Evolutionary conservation across 2,797 vertebrate species (phyloP).

Genomic region (Triplophysa bombifrons): DNA sequence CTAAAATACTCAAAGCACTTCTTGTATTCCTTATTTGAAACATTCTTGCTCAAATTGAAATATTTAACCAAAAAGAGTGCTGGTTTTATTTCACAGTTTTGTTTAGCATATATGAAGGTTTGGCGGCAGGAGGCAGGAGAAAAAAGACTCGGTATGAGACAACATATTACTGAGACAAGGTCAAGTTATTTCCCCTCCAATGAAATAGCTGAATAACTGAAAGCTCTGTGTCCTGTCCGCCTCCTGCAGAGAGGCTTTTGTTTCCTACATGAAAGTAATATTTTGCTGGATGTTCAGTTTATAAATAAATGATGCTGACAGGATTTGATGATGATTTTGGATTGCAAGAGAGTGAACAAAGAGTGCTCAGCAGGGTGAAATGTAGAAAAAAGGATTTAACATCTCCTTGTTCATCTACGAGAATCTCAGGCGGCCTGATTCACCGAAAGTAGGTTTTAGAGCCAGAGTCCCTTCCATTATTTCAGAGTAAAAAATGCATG

Average conservation of each 20-base stretch:
- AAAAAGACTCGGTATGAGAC: slow-evolving; percentile 64
- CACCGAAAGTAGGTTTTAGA: slow-evolving; percentile 47
- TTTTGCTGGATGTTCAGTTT: slow-evolving; percentile 45
- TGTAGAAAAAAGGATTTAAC: slow-evolving; percentile 1
- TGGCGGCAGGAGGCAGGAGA: slow-evolving; percentile 48
- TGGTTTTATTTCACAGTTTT: background rate
- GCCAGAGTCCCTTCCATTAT: background rate
- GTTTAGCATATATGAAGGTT: background rate
- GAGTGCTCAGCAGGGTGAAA: background rate
- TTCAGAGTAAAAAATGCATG: slow-evolving; percentile 19
- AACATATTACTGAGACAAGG: slow-evolving; percentile 63
- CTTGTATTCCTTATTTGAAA: background rate
- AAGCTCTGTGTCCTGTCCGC: slow-evolving; percentile 55
- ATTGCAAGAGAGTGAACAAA: slow-evolving; percentile 46
- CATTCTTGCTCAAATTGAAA: background rate
- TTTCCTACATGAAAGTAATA: slow-evolving; percentile 53
- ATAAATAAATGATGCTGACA: slow-evolving; percentile 62
- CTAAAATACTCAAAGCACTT: background rate
- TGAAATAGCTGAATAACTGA: slow-evolving; percentile 57
- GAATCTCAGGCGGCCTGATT: slow-evolving; percentile 26
- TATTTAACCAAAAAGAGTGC: background rate
- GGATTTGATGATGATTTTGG: slow-evolving; percentile 11
- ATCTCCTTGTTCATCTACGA: slow-evolving; percentile 29
- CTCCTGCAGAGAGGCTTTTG: slow-evolving; percentile 50
- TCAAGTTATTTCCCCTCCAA: slow-evolving; percentile 62